Percentiles rank a stretch among this genome's conserved stretches.
Conservation (phyloP, 2,888 invertebrate species). For the Xestia xanthographa region DNA sequence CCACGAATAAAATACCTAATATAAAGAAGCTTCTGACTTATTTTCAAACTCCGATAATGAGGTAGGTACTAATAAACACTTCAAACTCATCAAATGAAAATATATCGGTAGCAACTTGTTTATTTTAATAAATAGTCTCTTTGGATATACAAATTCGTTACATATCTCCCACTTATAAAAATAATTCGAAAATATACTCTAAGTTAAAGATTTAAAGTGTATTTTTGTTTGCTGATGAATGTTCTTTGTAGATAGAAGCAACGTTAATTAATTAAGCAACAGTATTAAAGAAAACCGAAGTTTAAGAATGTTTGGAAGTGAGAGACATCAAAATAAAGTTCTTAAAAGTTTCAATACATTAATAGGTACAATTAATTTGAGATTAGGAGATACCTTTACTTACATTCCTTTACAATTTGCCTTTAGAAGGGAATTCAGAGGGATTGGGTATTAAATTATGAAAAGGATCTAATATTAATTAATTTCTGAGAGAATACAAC, state of each 20-base stretch:
- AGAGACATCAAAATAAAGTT: constrained; percentile 67
- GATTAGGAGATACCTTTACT: constrained; percentile 30
- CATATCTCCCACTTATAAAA: neutral
- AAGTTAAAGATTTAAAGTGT: neutral
- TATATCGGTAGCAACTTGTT: constrained; percentile 45
- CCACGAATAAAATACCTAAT: constrained; percentile 1
- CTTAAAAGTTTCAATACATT: constrained; percentile 64
- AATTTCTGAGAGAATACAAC: constrained; percentile 57
- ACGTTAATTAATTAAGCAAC: constrained; percentile 73
- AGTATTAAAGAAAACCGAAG: constrained; percentile 69
- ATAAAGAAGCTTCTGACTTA: constrained; percentile 1
- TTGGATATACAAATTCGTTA: constrained; percentile 45
- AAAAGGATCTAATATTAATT: constrained; percentile 71
- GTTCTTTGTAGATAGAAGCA: constrained; percentile 41
- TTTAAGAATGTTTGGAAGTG: constrained; percentile 70
- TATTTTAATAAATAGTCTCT: constrained; percentile 60
- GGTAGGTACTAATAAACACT: constrained; percentile 47
- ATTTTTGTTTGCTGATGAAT: neutral
- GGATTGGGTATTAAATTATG: constrained; percentile 61
- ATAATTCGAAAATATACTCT: constrained; percentile 23
- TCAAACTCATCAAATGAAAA: constrained; percentile 46
- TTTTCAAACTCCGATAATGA: constrained; percentile 21
- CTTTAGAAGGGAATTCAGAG: constrained; percentile 58
- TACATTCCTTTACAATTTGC: constrained; percentile 61
- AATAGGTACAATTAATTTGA: constrained; percentile 63